Evolutionary conservation across 2,888 invertebrate species (phyloP), one percentile per base, ranked within the genome.

Genomic region (Ephialtes manifestator): DNA sequence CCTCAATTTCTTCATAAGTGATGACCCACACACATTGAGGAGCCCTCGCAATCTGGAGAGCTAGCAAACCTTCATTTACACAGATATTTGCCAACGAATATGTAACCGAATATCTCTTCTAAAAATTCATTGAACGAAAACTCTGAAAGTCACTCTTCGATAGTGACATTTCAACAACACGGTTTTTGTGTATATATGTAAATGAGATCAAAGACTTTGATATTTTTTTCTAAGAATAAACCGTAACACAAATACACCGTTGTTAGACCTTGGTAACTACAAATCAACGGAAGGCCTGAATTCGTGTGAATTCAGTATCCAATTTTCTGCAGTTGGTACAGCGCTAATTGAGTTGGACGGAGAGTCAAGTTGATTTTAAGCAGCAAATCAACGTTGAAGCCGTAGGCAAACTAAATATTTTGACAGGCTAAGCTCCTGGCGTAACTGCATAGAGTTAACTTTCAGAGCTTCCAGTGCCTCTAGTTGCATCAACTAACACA

Each of bases 361-460:
- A 28, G 58, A 60, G 58, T 60, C 74, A 46, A 58, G 74, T 74
- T 74, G 74, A 74, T 74, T 74, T 74, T 74, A 43, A 60, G 74
- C 60, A 74, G 74, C 60, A 74, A 74, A 74, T 60, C 74, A 74
- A 58, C 58, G 74, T 60, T 60, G 46, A 60, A 74, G 60, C 74
- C 74, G 58, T 74, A 46, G 58, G 74, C 74, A 74, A 60, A 74
- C 74, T 74, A 74, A 74, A 60, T 74, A 74, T 74, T 74, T 74
- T 46, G 46, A 74, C 74, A 58, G 58, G 43, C 58, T 74, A 74
- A 74, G 74, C 74, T 60, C 18, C 58, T 58, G 74, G 58, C 28
- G 74, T 28, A 18, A 43, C 53, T 18, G 58, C 35, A 31, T 46
- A 58, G 74, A 74, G 58, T 74, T 58, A 74, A 74, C 74, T 74